Evolutionary conservation across 64 coral and sea anemone genomes (phyloP).

Genomic region (Actinia equina): DNA sequence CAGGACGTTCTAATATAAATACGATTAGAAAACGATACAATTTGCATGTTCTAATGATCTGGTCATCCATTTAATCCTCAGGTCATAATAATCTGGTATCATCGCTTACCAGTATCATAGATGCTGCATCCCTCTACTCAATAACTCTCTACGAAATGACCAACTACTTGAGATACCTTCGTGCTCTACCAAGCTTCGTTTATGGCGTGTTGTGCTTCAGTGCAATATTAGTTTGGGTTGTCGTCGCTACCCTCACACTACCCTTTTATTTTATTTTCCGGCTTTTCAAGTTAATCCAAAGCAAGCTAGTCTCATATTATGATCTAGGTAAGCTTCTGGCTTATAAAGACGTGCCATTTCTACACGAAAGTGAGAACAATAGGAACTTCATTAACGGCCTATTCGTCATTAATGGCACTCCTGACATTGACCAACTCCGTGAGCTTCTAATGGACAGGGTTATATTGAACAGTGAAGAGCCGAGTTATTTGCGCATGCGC

Average conservation of each 20-base stretch:
- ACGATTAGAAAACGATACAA: too few species aligned
- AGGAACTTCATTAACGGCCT: slow-evolving; percentile 68
- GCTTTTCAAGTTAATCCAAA: slow-evolving; percentile 67
- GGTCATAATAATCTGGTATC: background rate
- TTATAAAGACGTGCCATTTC: slow-evolving; percentile 71
- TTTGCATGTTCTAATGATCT: too few species aligned
- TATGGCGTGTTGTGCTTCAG: slow-evolving; percentile 60
- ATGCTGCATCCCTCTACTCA: background rate
- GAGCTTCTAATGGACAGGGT: slow-evolving; percentile 67
- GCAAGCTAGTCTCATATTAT: slow-evolving; percentile 52
- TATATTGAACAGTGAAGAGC: slow-evolving; percentile 52
- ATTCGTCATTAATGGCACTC: slow-evolving; percentile 65
- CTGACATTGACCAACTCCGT: slow-evolving; percentile 53
- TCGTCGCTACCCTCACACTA: slow-evolving; percentile 50
- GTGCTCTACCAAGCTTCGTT: slow-evolving; percentile 48
- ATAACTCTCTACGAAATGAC: slow-evolving; percentile 22
- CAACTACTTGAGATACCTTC: slow-evolving; percentile 40
- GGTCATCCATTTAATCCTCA: background rate
- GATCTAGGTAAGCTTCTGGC: slow-evolving; percentile 57
- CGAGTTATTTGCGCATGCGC: slow-evolving; percentile 66
- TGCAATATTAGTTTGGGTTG: slow-evolving; percentile 64
- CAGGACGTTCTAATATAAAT: too few species aligned
- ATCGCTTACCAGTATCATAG: background rate
- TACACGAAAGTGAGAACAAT: slow-evolving; percentile 75
- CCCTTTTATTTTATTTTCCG: slow-evolving; percentile 67